Evolutionary conservation across 2,113 vertebrate genomes (phyloP), one percentile per base, ranked within the genome.

Genomic region (Pseudopodoces humilis): DNA sequence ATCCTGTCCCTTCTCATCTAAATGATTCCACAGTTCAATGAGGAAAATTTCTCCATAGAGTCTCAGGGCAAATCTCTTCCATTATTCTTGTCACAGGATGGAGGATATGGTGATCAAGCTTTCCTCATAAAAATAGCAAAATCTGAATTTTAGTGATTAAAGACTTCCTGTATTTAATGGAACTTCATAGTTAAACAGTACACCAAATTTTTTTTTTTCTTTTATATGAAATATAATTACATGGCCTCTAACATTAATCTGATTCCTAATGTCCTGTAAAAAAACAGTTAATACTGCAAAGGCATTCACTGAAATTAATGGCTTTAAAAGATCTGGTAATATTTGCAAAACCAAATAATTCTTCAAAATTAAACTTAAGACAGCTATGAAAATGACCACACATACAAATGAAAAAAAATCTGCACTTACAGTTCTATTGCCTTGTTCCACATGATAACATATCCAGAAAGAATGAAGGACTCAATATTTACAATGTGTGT

Each of bases 361-460:
- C 31, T 75, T 82, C 65, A 60, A 80, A 87, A 82, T 27, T 2
- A 60, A 80, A 87, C 79, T 27, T 2, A 50, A 69, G n/a, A 59
- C 35, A 82, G n/a, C 13, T 55, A 44, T 4, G 5, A 83, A 86
- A 92, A 71, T 56, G 3, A 60, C 9, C 22, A 52, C 6, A 56
- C 23, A 62, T 22, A 77, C 20, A 93, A 92, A 86, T 19, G 37
- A 10, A 79, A 68, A 83, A 30, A 95, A 60, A 7, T 67, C 56
- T 53, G 91, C 76, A 99, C 99, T 99, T 97, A 99, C 99, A 99
- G 96, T 98, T 99, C 99, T 97, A 99, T 99, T 97, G 99, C 99
- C 98, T 99, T 99, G 98, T 99, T 99, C 99, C 99, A 99, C 99
- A 99, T 99, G 95, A 99, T 99, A 97, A 99, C 99, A 55, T 99